Evolutionary conservation across 2,797 vertebrate species (phyloP), one percentile per base, ranked within the genome.

Genomic region (Rhinichthys osculus): DNA sequence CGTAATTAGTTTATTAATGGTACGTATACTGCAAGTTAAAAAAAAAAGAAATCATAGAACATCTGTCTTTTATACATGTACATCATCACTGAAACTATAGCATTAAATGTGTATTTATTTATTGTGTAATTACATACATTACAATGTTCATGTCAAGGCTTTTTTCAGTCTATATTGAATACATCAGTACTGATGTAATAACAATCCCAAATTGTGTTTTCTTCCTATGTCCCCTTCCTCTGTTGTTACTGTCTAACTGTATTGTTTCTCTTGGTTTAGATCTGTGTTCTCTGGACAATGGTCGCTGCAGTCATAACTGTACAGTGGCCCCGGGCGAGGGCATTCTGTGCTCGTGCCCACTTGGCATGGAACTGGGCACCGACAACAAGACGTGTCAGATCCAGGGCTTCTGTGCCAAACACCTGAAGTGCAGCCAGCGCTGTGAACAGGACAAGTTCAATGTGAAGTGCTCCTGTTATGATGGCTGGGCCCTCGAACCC

Each of bases 301-400:
- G 98, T 0, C 97, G 97, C 92, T 99, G 97, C 89, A 98, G 97
- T 91, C 97, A 99, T 93, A 99, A 99, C 95, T 99, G 98, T 92
- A 97, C 97, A 0, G 97, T 99, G 91, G 96, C 96, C 0, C 98
- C 98, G 0, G 97, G 98, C 0, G 97, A 99, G 91, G 98, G 98
- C 5, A 96, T 99, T 1, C 92, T 97, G 85, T 99, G 98, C 87
- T 98, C 98, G 0, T 99, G 98, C 85, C 98, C 98, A 0, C 94
- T 98, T 92, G 98, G 98, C 21, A 98, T 99, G 98, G 98, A 99
- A 93, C 92, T 98, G 81, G 95, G 95, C 1, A 57, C 88, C 0
- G 96, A 99, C 94, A 99, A 98, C 94, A 98, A 97, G 92, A 98
- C 97, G 71, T 99, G 98, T 91, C 97, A 98, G 94, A 98, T 99